Conservation (phyloP, 2,888 invertebrate genomes). For the Tipula unca region DNA sequence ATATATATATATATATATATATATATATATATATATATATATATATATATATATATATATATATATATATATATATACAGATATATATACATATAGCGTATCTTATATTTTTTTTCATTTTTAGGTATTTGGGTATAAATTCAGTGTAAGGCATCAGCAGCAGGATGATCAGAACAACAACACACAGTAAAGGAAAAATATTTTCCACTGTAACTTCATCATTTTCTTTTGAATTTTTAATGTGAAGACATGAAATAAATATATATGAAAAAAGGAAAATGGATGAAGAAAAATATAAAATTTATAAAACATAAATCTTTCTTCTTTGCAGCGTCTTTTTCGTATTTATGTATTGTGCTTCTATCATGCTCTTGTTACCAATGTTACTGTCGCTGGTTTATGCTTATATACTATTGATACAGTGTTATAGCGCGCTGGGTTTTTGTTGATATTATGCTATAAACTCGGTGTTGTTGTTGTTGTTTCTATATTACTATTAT, state of each 20-base stretch:
- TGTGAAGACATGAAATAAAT: not conserved
- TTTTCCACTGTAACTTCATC: not conserved
- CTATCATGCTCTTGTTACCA: not conserved
- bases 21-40: not conserved
- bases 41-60: not conserved
- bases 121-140: not conserved
- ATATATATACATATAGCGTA: not conserved
- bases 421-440: not conserved
- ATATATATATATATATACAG: not conserved
- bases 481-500: not conserved
- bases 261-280: not conserved
- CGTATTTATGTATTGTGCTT: not conserved
- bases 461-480: not conserved
- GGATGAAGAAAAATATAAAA: not conserved
- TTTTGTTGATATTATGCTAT: not conserved
- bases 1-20: not conserved
- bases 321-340: not conserved
- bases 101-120: not conserved
- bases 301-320: constrained; percentile 8
- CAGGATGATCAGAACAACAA: not conserved
- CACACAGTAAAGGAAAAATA: not conserved
- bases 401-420: not conserved
- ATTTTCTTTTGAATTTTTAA: constrained; percentile 8
- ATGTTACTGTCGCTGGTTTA: not conserved
- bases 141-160: not conserved